Conservation (phyloP, 1,140 invertebrate species). For the Papilio machaon region DNA sequence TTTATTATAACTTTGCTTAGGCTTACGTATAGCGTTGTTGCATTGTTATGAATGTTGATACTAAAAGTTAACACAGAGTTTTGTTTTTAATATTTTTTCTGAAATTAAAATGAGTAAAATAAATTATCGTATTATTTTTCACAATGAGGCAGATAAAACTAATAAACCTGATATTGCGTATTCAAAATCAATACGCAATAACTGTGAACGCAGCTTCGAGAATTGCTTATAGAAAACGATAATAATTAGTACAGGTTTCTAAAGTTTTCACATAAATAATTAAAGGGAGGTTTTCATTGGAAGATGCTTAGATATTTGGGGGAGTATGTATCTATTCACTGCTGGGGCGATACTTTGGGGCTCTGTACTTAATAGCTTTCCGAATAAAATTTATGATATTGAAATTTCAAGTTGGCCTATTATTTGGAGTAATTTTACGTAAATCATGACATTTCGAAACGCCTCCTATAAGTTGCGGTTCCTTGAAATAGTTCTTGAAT, state of each 20-base stretch:
- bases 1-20: not conserved
- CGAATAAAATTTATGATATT: constrained; percentile 36
- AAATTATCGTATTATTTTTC: not conserved
- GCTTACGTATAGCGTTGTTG: not conserved
- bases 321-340: constrained; percentile 36
- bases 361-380: constrained; percentile 37
- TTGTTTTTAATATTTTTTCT: not conserved
- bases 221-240: constrained; percentile 28
- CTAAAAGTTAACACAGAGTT: not conserved
- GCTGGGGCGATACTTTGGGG: constrained; percentile 30
- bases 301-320: constrained; percentile 39
- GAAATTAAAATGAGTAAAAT: not conserved
- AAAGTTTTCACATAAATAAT: constrained; percentile 38
- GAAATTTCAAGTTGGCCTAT: constrained; percentile 35
- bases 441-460: constrained; percentile 36
- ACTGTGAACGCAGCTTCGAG: constrained; percentile 20
- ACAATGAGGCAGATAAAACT: not conserved
- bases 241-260: constrained; percentile 37
- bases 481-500: constrained; percentile 15
- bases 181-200: constrained; percentile 25
- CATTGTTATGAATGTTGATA: not conserved
- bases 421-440: constrained; percentile 34
- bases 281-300: constrained; percentile 36
- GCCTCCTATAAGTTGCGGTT: constrained; percentile 22
- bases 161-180: not conserved